Conservation (phyloP, 2,888 invertebrate genomes). For the Sphecodes monilicornis region DNA sequence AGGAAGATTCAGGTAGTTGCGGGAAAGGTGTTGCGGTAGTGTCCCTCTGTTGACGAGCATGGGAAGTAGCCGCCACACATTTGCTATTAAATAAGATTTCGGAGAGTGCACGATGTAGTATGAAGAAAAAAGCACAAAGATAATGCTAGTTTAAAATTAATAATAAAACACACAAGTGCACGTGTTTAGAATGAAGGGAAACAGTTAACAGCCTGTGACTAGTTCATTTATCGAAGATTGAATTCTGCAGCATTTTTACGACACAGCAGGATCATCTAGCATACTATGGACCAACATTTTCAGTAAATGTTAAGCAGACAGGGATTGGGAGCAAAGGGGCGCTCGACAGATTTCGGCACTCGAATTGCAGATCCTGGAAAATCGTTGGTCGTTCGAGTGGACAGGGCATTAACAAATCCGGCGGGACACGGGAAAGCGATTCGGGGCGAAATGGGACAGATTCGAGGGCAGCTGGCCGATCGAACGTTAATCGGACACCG, state of each 20-base stretch:
- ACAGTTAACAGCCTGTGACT: neutral
- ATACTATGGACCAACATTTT: neutral
- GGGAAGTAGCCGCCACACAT: too few relatives aligned
- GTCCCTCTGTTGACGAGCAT: too few relatives aligned
- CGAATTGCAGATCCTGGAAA: neutral
- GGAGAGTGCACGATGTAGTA: too few relatives aligned
- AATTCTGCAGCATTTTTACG: neutral
- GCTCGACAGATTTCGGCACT: neutral
- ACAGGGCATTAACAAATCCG: conserved; percentile 7
- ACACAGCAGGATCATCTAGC: neutral
- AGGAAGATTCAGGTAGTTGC: too few relatives aligned
- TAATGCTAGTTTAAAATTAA: too few relatives aligned
- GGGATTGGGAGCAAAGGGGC: neutral
- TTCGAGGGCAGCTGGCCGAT: conserved; percentile 14
- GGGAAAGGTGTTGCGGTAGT: too few relatives aligned
- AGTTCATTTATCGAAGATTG: neutral
- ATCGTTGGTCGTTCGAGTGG: neutral
- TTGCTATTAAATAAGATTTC: too few relatives aligned
- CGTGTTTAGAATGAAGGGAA: too few relatives aligned
- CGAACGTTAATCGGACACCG: conserved; percentile 26
- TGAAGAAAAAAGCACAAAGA: too few relatives aligned
- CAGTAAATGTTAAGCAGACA: neutral
- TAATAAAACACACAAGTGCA: too few relatives aligned
- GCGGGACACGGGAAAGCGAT: neutral
- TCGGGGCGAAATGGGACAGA: conserved; percentile 6